Percentiles rank a stretch among this genome's conserved stretches.
Evolutionary conservation across 2,113 vertebrate genomes (phyloP).

Genomic region (Polyodon spathula): DNA sequence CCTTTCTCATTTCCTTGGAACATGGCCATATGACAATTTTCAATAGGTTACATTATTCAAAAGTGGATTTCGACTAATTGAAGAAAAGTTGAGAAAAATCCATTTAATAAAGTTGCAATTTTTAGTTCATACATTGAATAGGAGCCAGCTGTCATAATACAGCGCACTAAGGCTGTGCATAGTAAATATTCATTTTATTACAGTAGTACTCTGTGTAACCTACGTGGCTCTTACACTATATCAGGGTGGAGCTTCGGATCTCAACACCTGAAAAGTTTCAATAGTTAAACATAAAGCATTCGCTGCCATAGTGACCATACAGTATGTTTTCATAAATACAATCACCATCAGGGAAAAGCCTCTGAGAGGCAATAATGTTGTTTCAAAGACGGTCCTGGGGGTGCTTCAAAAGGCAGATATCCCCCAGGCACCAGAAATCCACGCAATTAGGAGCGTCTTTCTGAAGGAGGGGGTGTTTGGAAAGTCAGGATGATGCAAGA

Average conservation of each 20-base stretch:
- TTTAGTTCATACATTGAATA: neutral
- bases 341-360: neutral
- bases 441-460: neutral
- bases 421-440: neutral
- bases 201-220: too few species aligned
- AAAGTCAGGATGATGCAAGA: neutral
- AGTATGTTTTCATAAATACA: too few species aligned
- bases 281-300: too few species aligned
- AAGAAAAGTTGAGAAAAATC: neutral
- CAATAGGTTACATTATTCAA: neutral
- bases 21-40: neutral
- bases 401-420: neutral
- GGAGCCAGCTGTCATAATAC: neutral
- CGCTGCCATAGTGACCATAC: too few species aligned
- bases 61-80: neutral
- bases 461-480: neutral
- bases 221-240: too few species aligned
- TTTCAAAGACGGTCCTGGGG: neutral
- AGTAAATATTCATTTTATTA: too few species aligned
- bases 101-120: neutral
- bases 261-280: too few species aligned
- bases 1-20: neutral
- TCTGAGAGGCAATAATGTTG: neutral
- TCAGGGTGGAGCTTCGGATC: too few species aligned
- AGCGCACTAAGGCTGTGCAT: constrained; percentile 2